Base-by-base conservation (phyloP, 2,797 vertebrate genomes). In the Euthynnus affinis region DNA sequence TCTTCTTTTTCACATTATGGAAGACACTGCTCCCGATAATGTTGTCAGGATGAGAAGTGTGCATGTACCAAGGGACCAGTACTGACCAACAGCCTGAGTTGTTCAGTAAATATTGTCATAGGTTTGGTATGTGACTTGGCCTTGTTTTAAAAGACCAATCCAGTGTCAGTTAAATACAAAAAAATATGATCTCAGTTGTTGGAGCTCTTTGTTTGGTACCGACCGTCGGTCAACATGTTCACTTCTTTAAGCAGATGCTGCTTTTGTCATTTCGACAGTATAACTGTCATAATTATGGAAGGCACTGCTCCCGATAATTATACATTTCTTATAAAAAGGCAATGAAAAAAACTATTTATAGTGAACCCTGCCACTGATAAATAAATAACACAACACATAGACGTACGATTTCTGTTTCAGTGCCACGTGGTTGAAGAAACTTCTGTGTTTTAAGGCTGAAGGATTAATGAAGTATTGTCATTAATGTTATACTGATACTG, bases 261-360 rank as follows among this genome's bases (percentile, higher is more conserved):
- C 98, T 99, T 95, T 98, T 96, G 96, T 96, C 95, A 97, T 96
- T 96, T 95, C 97, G 96, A 99, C 98, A 99, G 98, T 99, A 99
- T 98, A 98, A 99, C 98, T 98, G 98, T 99, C 98, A 98, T 98
- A 99, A 99, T 99, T 99, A 99, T 99, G 98, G 97, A 97, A 99
- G 98, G 94, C 98, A 99, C 98, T 99, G 98, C 98, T 98, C 95
- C 98, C 98, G 98, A 99, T 99, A 99, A 99, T 99, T 98, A 98
- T 95, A 96, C 94, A 95, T 71, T 32, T 89, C 73, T 75, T 95
- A 96, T 96, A 96, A 95, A 49, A 95, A 94, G 83, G 83, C 76
- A 9, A 87, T 87, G 87, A 90, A 92, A 90, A 87, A 96, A 93
- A 95, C 93, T 95, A 98, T 98, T 99, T 99, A 97, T 99, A 98